Percentiles rank a stretch among this genome's conserved stretches.
Conservation (phyloP, 2,888 invertebrate genomes). For the Cryptus armator region DNA sequence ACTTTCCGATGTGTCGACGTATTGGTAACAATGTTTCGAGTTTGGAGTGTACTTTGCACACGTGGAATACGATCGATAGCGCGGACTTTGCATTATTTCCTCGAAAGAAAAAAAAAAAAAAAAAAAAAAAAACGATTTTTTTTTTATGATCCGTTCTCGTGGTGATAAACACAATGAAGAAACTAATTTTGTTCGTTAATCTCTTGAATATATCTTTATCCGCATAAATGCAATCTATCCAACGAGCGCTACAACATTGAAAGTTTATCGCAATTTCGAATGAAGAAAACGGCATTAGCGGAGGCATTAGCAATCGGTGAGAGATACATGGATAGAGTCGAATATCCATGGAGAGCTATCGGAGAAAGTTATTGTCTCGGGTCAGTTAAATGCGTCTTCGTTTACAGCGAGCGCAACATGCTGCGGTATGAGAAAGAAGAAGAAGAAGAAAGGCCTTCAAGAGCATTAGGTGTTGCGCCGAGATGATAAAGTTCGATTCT, state of each 20-base stretch:
- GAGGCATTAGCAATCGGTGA: slow-evolving; percentile 2
- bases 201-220: neutral
- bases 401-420: neutral
- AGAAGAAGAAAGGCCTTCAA: slow-evolving; percentile 23
- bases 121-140: too few relatives aligned
- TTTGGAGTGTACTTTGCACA: neutral
- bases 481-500: slow-evolving; percentile 10
- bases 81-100: neutral
- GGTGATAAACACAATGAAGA: too few relatives aligned
- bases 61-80: neutral
- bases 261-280: slow-evolving; percentile 3
- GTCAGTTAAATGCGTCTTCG: slow-evolving; percentile 31
- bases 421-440: too few relatives aligned
- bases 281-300: neutral
- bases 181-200: too few relatives aligned
- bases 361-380: slow-evolving; percentile 35
- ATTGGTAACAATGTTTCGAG: neutral
- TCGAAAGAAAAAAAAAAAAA: too few relatives aligned
- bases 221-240: neutral
- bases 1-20: neutral
- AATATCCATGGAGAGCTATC: slow-evolving; percentile 10
- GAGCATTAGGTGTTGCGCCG: neutral
- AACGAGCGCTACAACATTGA: neutral
- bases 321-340: neutral
- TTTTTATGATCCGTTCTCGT: too few relatives aligned